These are phyloP conservation scores for Plusia festucae DNA, from an alignment of 2,888 invertebrate species.

Conservation along the genomic window DNA sequence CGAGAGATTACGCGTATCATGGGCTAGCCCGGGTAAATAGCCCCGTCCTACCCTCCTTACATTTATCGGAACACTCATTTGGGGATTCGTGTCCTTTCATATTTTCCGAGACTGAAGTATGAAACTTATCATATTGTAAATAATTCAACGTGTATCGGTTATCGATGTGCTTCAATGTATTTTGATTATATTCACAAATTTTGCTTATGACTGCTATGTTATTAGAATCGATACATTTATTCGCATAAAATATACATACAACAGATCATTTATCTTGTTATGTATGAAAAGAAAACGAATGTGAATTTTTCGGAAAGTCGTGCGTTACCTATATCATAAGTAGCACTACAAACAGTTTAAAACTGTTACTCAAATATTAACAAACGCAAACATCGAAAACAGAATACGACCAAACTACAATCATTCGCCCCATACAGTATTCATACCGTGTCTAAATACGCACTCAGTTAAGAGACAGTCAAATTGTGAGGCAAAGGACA, in stretches of 20 bases:
- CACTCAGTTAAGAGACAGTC: conserved; percentile 56
- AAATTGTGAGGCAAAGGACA: conserved; percentile 36
- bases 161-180: conserved; percentile 29
- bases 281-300: too few relatives aligned
- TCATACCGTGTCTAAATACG: conserved; percentile 44
- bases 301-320: neutral
- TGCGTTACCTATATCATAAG: neutral
- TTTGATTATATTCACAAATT: conserved; percentile 5
- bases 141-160: conserved; percentile 51
- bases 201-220: neutral
- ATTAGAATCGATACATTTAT: neutral
- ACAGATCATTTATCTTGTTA: too few relatives aligned
- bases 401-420: conserved; percentile 18
- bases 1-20: conserved; percentile 83
- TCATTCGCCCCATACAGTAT: conserved; percentile 33
- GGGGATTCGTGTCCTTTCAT: conserved; percentile 73
- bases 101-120: conserved; percentile 56
- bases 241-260: neutral
- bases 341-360: neutral
- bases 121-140: conserved; percentile 61
- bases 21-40: conserved; percentile 74
- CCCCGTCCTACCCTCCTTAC: conserved; percentile 69
- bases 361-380: neutral
- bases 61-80: conserved; percentile 79
- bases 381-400: neutral